These are phyloP conservation scores for Drosophila equinoxialis DNA, from an alignment of 1,140 invertebrate genomes.

Conservation along the genomic window DNA sequence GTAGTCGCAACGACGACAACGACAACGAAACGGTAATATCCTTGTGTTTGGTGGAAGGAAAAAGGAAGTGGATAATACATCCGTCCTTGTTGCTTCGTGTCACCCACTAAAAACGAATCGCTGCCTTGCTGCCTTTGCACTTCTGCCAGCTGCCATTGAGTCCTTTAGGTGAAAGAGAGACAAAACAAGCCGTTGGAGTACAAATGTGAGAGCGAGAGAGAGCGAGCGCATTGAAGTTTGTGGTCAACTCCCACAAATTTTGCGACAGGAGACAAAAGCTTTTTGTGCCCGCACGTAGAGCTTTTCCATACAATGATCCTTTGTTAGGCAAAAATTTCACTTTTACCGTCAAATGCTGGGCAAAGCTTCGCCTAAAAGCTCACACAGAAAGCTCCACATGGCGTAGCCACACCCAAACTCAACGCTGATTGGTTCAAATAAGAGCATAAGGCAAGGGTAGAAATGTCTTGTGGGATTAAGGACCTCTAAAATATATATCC, in stretches of 20 bases:
- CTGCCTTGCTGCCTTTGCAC: conserved; percentile 48
- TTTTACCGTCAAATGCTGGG: background rate
- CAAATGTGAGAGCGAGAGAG: background rate
- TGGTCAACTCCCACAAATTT: conserved; percentile 52
- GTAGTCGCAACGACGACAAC: conserved; percentile 59
- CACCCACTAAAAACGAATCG: conserved; percentile 81
- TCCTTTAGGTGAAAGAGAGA: conserved; percentile 36
- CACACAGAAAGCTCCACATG: conserved; percentile 20
- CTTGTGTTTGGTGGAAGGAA: conserved; percentile 83
- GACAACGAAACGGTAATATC: conserved; percentile 83
- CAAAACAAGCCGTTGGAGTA: conserved; percentile 15
- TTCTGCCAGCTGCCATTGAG: conserved; percentile 58
- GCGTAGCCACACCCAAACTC: conserved; percentile 76
- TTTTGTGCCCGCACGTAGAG: background rate
- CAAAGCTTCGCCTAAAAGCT: background rate
- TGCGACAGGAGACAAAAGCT: background rate
- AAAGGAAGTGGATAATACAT: conserved; percentile 84
- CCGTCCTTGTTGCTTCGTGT: conserved; percentile 83
- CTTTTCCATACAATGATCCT: background rate
- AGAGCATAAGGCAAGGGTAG: conserved; percentile 60
- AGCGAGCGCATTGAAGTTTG: conserved; percentile 6
- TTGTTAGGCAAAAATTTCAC: background rate
- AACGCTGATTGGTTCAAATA: conserved; percentile 68
- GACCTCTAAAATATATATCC: conserved; percentile 70
- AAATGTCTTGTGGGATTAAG: conserved; percentile 74